phyloP scores from a whole-genome alignment of 1,140 invertebrate genomes.

The Anastatus disparis region DNA sequence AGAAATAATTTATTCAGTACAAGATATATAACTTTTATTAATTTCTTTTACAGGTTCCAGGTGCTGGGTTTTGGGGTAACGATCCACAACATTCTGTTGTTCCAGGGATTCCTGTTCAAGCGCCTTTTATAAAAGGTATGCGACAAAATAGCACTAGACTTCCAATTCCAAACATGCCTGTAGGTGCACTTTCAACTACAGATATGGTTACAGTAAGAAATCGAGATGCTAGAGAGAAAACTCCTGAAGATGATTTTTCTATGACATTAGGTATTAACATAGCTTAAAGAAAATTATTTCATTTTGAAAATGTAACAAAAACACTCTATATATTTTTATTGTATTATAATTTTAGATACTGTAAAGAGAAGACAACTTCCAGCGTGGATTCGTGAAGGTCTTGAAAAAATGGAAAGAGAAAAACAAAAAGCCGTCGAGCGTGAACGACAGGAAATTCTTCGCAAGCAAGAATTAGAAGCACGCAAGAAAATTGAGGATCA shows the following conservation, averaged over 20 bases:
- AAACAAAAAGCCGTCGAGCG: slow-evolving; percentile 90
- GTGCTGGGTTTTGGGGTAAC: slow-evolving; percentile 61
- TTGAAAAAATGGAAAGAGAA: slow-evolving; percentile 97
- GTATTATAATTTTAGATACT: slow-evolving; percentile 75
- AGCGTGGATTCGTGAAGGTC: slow-evolving; percentile 94
- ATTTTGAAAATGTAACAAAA: background rate
- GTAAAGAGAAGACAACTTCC: slow-evolving; percentile 91
- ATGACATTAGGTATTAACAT: slow-evolving; percentile 62
- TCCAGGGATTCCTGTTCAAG: slow-evolving; percentile 11
- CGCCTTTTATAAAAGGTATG: slow-evolving; percentile 59
- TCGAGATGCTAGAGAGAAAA: slow-evolving; percentile 61
- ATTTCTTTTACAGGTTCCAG: slow-evolving; percentile 24
- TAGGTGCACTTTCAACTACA: background rate
- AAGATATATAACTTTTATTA: background rate
- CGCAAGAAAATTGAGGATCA: slow-evolving; percentile 75
- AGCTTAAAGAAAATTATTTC: slow-evolving; percentile 17
- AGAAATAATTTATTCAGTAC: background rate
- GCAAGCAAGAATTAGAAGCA: slow-evolving; percentile 71
- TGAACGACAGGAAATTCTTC: slow-evolving; percentile 74
- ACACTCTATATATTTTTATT: background rate
- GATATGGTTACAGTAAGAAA: slow-evolving; percentile 53
- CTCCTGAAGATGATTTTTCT: slow-evolving; percentile 61
- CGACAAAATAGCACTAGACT: slow-evolving; percentile 50
- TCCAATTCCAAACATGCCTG: slow-evolving; percentile 45
- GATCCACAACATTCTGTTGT: slow-evolving; percentile 52